These are phyloP conservation scores for Tapera naevia DNA, from an alignment of 2,797 vertebrate genomes.

Conservation along the genomic window DNA sequence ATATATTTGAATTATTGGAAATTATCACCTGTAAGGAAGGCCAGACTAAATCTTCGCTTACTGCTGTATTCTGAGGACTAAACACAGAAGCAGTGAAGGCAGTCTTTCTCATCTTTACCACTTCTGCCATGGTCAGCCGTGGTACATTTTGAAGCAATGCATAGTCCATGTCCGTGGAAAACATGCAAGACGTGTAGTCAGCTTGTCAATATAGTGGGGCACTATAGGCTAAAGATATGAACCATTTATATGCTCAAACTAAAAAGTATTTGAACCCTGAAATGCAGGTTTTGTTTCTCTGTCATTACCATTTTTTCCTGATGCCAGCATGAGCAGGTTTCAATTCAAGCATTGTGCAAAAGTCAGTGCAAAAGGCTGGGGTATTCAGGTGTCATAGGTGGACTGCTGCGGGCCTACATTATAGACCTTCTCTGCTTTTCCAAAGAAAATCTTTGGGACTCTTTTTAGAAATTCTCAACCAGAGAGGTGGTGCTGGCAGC, in stretches of 20 bases:
- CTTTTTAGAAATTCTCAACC: background rate
- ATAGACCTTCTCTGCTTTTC: background rate
- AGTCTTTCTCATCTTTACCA: background rate
- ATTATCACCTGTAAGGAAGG: background rate
- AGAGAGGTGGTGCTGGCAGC: background rate
- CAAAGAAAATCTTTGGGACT: background rate
- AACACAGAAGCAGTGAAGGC: background rate
- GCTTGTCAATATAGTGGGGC: background rate
- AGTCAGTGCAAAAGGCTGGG: background rate
- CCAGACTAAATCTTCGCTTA: background rate
- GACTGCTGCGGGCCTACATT: background rate
- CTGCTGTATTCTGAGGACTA: background rate
- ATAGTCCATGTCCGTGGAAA: background rate
- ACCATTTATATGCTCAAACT: background rate
- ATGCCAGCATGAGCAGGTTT: background rate
- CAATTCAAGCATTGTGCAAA: background rate
- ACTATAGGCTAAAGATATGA: background rate
- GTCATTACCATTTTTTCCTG: background rate
- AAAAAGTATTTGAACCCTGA: background rate
- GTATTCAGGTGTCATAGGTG: background rate
- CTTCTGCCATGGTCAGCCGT: background rate
- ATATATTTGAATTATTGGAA: background rate
- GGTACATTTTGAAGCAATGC: background rate
- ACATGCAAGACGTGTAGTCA: background rate
- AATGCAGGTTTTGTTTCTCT: background rate